Percentiles rank a stretch among this genome's conserved stretches.
phyloP scores from a whole-genome alignment of 1,140 invertebrate genomes.

The Chymomyza costata region DNA sequence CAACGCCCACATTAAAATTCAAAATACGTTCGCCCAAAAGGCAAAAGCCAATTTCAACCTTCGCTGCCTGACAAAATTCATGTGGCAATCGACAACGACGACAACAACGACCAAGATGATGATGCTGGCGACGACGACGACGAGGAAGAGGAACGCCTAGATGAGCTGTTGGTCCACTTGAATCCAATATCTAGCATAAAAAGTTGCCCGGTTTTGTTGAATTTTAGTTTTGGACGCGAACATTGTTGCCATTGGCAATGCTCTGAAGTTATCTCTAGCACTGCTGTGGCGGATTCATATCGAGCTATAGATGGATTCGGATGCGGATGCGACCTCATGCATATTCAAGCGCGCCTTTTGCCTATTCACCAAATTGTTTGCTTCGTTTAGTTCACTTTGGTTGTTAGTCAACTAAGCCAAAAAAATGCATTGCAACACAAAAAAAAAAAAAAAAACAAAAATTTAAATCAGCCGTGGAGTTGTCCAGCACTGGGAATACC shows the following conservation, averaged over 20 bases:
- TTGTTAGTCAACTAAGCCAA: slow-evolving; percentile 41
- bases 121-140: background rate
- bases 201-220: no score
- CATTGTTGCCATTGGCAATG: no score
- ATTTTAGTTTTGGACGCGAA: no score
- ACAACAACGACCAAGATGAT: background rate
- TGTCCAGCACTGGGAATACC: no score
- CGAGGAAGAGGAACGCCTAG: slow-evolving; percentile 7
- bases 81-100: slow-evolving; percentile 50
- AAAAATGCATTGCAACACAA: slow-evolving; percentile 45
- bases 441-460: slow-evolving; percentile 12
- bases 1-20: slow-evolving; percentile 56
- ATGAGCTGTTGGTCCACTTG: no score
- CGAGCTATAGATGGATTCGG: no score
- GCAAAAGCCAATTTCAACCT: slow-evolving; percentile 70
- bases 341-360: background rate
- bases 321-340: no score
- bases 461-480: no score
- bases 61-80: slow-evolving; percentile 64
- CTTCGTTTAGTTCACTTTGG: slow-evolving; percentile 34
- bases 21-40: slow-evolving; percentile 65
- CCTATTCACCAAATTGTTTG: slow-evolving; percentile 43
- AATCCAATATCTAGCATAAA: no score
- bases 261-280: no score
- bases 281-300: no score